A percentile compares a stretch with the other conserved stretches of the same genome.
phyloP scores from a whole-genome alignment of 2,113 vertebrate species.

The Myiozetetes cayanensis region DNA sequence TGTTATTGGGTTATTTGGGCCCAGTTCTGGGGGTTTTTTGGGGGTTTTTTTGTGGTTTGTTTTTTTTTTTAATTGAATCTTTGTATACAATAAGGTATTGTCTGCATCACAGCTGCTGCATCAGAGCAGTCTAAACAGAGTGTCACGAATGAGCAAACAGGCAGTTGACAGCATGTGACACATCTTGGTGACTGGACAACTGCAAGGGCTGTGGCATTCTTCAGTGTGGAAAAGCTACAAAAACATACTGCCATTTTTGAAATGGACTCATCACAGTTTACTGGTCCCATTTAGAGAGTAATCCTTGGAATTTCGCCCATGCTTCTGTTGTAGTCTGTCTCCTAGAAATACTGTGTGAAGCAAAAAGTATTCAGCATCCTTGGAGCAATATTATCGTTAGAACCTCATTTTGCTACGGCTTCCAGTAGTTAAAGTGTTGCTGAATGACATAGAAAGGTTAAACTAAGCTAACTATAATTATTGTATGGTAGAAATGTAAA shows the following conservation, averaged over 20 bases:
- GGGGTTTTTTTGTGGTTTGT: neutral
- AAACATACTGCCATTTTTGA: neutral
- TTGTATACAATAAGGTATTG: neutral
- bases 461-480: constrained; percentile 39
- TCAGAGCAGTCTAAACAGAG: neutral
- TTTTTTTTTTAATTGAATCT: neutral
- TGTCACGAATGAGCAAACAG: neutral
- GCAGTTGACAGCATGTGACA: neutral
- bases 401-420: constrained; percentile 32
- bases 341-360: constrained; percentile 58
- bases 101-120: neutral
- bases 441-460: constrained; percentile 31
- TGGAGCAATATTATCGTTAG: constrained; percentile 55
- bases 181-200: constrained; percentile 1
- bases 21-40: neutral
- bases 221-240: neutral
- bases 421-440: constrained; percentile 8
- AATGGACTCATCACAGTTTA: constrained; percentile 24
- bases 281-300: constrained; percentile 25
- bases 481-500: constrained; percentile 53
- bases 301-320: constrained; percentile 21
- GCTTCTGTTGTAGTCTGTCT: constrained; percentile 63
- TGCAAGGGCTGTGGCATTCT: neutral
- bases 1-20: neutral
- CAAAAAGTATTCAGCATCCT: constrained; percentile 58